Evolutionary conservation across 37 sponge, comb jelly and placozoan species (phyloP), one percentile per base, ranked within the genome.

Genomic region (Beroe forskalii): DNA sequence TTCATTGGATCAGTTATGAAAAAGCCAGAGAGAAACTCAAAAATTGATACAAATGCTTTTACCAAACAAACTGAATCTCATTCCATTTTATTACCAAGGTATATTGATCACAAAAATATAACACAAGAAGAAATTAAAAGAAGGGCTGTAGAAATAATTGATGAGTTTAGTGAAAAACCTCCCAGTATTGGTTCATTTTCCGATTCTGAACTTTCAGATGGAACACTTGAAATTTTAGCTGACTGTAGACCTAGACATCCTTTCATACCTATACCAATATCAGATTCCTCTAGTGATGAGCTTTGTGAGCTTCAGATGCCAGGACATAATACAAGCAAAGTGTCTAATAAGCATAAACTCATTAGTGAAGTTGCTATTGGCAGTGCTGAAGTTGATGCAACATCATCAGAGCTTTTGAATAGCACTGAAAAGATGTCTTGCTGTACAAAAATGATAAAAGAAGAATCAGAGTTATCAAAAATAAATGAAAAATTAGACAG

Each of bases 191-290:
- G 72, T 32, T 69, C 72, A 36, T 69, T 69, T 32, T 69, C 72
- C 12, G 72, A 69, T 28, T 69, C 72, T 69, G 72, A 69, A 6
- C 72, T 69, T 2, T 69, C 72, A 36, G 72, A 69, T 2, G 72
- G 38, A 1, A 69, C 72, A 32, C 38, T 69, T 14, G 72, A 69
- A 33, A 36, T 69, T 33, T 32, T 69, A 31, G 72, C 72, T 32
- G 72, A 69, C 1, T 69, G 72, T 17, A 69, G 32, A 69, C 72
- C 72, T 69, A 33, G 72, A 28, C 39, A 69, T 35, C 72, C 72
- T 33, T 69, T 69, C 17, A 36, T 69, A 4, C 72, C 72, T 14
- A 69, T 69, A 4, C 72, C 72, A 17, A 37, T 69, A 32, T 69
- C 33, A 32, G 72, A 69, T 36, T 69, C 72, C 4, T 69, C 72